A percentile compares a stretch with the other conserved stretches of the same genome.
These are phyloP conservation scores for Tipula lateralis DNA, from an alignment of 2,888 invertebrate genomes.

Conservation along the genomic window DNA sequence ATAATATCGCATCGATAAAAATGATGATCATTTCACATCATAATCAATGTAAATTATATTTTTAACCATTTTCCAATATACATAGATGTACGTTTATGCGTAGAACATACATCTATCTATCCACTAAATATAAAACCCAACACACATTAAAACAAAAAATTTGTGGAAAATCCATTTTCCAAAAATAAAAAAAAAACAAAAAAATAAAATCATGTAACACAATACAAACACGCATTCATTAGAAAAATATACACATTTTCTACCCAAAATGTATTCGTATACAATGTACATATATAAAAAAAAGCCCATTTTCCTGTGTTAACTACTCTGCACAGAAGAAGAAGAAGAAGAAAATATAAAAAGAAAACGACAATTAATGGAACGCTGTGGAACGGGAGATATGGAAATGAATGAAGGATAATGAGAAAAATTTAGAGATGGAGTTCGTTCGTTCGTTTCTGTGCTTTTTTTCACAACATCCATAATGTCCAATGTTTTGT, in stretches of 20 bases:
- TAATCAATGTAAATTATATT: constrained; percentile 9
- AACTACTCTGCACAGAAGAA: background rate
- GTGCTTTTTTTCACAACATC: background rate
- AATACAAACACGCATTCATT: constrained; percentile 24
- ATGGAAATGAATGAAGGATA: constrained; percentile 24
- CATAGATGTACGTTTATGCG: background rate
- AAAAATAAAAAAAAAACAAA: background rate
- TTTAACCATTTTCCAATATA: background rate
- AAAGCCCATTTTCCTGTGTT: background rate
- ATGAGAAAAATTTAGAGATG: constrained; percentile 24
- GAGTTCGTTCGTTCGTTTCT: constrained; percentile 19
- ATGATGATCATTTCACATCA: background rate
- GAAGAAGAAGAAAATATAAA: background rate
- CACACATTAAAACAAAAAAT: background rate
- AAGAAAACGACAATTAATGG: constrained; percentile 24
- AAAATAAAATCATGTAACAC: background rate
- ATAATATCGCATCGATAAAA: background rate
- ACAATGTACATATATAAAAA: background rate
- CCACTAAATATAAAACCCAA: background rate
- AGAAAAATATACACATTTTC: constrained; percentile 15
- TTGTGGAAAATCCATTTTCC: background rate
- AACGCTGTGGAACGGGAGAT: background rate
- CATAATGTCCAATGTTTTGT: constrained; percentile 19
- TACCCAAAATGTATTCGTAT: background rate
- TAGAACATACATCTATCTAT: background rate